Conservation (phyloP, 2,113 vertebrate species). For the Onychostruthus taczanowskii region DNA sequence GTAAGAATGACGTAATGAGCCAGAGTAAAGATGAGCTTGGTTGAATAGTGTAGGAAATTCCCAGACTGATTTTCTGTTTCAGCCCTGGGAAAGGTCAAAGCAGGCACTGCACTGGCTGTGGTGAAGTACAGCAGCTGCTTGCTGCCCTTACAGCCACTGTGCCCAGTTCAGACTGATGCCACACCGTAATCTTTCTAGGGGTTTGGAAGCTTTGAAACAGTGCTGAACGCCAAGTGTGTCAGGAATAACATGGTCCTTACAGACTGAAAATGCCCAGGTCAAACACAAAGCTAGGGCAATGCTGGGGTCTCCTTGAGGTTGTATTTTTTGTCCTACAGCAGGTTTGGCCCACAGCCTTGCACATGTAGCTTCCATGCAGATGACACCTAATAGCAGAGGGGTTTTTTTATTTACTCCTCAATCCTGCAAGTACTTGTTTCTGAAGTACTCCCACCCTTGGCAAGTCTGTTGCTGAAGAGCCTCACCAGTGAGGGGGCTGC, state of each 20-base stretch:
- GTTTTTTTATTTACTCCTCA: rapidly evolving
- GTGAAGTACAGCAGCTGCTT: background rate
- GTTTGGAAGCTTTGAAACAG: background rate
- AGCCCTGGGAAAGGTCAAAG: background rate
- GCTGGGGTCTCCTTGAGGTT: background rate
- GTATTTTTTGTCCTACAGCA: background rate
- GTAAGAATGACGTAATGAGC: background rate
- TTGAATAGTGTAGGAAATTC: background rate
- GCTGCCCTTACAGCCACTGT: background rate
- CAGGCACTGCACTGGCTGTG: background rate
- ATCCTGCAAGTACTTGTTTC: background rate
- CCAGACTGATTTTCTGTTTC: background rate
- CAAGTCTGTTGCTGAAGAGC: background rate
- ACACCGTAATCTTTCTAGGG: rapidly evolving
- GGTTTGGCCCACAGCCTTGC: background rate
- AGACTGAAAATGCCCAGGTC: background rate
- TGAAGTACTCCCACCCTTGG: background rate
- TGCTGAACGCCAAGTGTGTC: background rate
- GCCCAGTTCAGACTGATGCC: background rate
- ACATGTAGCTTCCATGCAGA: background rate
- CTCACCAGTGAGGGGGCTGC: background rate
- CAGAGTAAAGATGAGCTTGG: background rate
- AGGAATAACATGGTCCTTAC: background rate
- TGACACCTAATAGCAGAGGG: background rate
- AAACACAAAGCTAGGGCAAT: background rate